Evolutionary conservation across 1,140 invertebrate genomes (phyloP).

Genomic region (Aphaenogaster rudis): DNA sequence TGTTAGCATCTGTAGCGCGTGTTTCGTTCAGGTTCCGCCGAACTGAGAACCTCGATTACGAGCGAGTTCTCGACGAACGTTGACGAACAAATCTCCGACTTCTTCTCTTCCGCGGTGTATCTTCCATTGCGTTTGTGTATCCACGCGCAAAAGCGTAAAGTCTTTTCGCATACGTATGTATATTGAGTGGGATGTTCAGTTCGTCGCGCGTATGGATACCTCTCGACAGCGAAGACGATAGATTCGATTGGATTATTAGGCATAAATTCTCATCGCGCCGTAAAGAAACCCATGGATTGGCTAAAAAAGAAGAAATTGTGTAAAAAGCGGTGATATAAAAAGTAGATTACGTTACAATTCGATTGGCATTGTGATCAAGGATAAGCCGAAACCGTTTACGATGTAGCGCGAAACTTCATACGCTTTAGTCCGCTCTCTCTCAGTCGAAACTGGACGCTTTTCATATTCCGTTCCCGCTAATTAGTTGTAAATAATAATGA

Average conservation of each 20-base stretch:
- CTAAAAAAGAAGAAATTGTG: slow-evolving; percentile 52
- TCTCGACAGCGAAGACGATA: slow-evolving; percentile 1
- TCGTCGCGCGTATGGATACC: slow-evolving; percentile 29
- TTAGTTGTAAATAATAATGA: slow-evolving; percentile 60
- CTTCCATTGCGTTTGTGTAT: slow-evolving; percentile 77
- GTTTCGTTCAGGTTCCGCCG: slow-evolving; percentile 38
- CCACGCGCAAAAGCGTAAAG: neutral
- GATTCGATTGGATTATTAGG: slow-evolving; percentile 62
- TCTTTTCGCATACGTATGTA: slow-evolving; percentile 35
- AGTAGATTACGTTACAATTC: slow-evolving; percentile 65
- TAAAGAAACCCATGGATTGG: slow-evolving; percentile 72
- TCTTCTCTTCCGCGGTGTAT: slow-evolving; percentile 75
- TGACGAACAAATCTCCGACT: slow-evolving; percentile 59
- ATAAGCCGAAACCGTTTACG: slow-evolving; percentile 41
- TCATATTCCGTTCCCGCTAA: slow-evolving; percentile 15
- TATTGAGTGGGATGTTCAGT: neutral
- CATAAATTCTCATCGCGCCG: slow-evolving; percentile 62
- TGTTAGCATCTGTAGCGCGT: neutral
- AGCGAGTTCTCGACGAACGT: slow-evolving; percentile 1
- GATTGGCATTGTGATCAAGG: slow-evolving; percentile 73
- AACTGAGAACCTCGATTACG: slow-evolving; percentile 4
- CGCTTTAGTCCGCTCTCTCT: slow-evolving; percentile 45
- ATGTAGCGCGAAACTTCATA: slow-evolving; percentile 14
- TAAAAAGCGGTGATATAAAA: slow-evolving; percentile 51
- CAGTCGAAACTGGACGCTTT: slow-evolving; percentile 1